Conservation (phyloP, 2,888 invertebrate species). For the Idaea biselata region DNA sequence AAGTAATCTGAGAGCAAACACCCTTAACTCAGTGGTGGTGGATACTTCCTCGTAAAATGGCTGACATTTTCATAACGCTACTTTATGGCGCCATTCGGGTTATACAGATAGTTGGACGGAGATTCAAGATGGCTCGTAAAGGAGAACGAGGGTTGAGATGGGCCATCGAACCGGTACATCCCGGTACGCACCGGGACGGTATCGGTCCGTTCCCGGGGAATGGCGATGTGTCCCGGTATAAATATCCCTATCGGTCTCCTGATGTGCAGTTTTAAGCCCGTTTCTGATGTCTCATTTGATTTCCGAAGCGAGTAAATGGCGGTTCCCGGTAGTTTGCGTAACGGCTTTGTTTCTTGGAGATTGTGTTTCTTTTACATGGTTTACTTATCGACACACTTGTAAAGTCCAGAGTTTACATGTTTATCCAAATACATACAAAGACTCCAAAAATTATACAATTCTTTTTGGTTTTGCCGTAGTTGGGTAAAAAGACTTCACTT, state of each 20-base stretch:
- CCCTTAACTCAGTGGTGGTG: not conserved
- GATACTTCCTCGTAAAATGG: conserved; percentile 11
- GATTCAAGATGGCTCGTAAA: conserved; percentile 32
- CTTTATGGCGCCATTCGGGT: conserved; percentile 5
- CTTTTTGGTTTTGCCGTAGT: no score
- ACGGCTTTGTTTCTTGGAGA: not conserved
- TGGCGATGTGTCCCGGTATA: conserved; percentile 8
- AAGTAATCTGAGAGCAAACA: not conserved
- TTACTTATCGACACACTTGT: not conserved
- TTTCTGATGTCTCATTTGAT: conserved; percentile 14
- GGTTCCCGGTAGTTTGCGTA: not conserved
- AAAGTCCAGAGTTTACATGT: no score
- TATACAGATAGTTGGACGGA: conserved; percentile 26
- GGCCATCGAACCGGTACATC: conserved; percentile 20
- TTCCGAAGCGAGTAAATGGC: not conserved
- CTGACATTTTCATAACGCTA: conserved; percentile 26
- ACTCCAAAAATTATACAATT: no score
- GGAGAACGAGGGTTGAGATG: conserved; percentile 32
- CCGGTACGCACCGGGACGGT: conserved; percentile 9
- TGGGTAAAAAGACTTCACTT: no score
- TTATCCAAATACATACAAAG: no score
- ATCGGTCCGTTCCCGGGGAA: no score
- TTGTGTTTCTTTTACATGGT: not conserved
- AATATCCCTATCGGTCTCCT: conserved; percentile 29
- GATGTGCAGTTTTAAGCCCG: conserved; percentile 12